Percentiles rank a stretch among this genome's conserved stretches.
Evolutionary conservation across 2,888 invertebrate species (phyloP).

Genomic region (Trissolcus japonicus): DNA sequence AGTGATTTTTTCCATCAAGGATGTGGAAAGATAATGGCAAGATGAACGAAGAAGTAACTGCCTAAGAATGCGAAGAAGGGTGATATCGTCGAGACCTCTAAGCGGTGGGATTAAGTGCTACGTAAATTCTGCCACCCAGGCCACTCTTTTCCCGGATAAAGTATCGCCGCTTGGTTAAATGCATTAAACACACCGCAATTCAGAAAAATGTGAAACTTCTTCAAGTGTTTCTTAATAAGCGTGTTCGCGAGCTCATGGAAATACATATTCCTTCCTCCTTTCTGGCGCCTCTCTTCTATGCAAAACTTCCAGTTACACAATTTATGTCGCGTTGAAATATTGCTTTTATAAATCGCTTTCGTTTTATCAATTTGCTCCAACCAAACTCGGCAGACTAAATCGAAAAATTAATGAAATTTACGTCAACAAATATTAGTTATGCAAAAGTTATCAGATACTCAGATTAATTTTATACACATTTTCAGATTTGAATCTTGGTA

Average conservation of each 20-base stretch:
- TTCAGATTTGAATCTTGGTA: too few species aligned
- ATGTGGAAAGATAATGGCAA: conserved; percentile 35
- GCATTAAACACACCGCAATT: conserved; percentile 53
- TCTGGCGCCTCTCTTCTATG: conserved; percentile 10
- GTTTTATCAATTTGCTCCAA: too few species aligned
- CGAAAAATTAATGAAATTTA: too few species aligned
- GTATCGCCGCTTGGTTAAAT: conserved; percentile 65
- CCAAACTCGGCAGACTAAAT: too few species aligned
- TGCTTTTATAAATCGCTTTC: too few species aligned
- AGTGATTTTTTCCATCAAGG: conserved; percentile 22
- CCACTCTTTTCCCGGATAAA: conserved; percentile 66
- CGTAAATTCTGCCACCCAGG: conserved; percentile 71
- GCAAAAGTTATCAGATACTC: too few species aligned
- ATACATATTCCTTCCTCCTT: background rate
- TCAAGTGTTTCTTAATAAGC: conserved; percentile 51
- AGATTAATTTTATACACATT: too few species aligned
- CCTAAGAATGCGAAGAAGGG: conserved; percentile 66
- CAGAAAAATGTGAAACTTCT: conserved; percentile 48
- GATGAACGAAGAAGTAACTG: conserved; percentile 47
- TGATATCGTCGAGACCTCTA: conserved; percentile 69
- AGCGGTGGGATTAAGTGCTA: conserved; percentile 75
- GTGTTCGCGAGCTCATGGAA: conserved; percentile 22
- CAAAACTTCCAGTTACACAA: conserved; percentile 6
- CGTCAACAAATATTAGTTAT: too few species aligned
- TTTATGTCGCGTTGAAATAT: conserved; percentile 5